A percentile compares a stretch with the other conserved stretches of the same genome.
phyloP scores from a whole-genome alignment of 2,797 vertebrate species.

The Thamnophis elegans region DNA sequence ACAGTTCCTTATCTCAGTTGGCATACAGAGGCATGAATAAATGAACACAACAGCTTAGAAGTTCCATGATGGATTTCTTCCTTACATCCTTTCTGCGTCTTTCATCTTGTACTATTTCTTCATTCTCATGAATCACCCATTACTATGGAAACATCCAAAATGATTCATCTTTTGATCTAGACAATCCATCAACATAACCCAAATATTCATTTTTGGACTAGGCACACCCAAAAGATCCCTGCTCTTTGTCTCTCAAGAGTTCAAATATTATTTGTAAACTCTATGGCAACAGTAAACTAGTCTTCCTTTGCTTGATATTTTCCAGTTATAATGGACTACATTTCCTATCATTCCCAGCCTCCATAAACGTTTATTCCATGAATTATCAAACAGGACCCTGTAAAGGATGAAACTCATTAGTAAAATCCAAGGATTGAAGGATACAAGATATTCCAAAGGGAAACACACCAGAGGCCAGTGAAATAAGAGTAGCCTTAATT shows the following conservation, averaged over 20 bases:
- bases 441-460: background rate
- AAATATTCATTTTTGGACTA: background rate
- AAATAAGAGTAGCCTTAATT: background rate
- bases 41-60: background rate
- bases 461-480: background rate
- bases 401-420: background rate
- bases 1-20: background rate
- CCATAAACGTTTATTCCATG: background rate
- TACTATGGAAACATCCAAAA: background rate
- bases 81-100: background rate
- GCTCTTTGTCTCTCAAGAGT: too few relatives aligned
- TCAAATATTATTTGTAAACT: background rate
- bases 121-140: constrained; percentile 1
- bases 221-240: background rate
- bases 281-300: background rate
- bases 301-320: background rate
- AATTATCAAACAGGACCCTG: background rate
- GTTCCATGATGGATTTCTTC: background rate
- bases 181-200: background rate
- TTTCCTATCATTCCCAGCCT: background rate
- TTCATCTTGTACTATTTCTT: background rate
- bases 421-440: background rate
- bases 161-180: background rate
- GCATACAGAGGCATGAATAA: background rate
- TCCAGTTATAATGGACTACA: background rate